Conservation (phyloP, 2,888 invertebrate genomes). For the Parelbella ahira region DNA sequence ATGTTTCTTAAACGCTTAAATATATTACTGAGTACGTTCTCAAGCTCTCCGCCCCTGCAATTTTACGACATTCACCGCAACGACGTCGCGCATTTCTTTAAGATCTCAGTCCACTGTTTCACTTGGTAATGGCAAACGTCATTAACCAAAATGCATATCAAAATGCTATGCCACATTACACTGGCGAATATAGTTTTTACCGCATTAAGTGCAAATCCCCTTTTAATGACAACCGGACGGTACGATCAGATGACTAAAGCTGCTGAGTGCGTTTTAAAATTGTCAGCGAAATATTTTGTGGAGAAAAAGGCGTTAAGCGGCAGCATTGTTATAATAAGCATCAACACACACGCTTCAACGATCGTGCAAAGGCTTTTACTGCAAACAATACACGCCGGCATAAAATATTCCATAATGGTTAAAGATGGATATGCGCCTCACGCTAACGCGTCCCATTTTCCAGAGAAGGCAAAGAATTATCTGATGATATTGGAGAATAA, state of each 20-base stretch:
- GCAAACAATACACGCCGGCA: conserved; percentile 66
- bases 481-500: conserved; percentile 75
- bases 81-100: conserved; percentile 13
- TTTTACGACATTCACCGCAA: conserved; percentile 19
- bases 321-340: conserved; percentile 73
- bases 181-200: conserved; percentile 35
- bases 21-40: conserved; percentile 7
- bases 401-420: conserved; percentile 74
- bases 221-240: conserved; percentile 59
- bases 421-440: conserved; percentile 73
- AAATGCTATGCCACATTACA: conserved; percentile 14
- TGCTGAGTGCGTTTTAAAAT: conserved; percentile 74
- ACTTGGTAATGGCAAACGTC: conserved; percentile 17
- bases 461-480: conserved; percentile 78
- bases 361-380: conserved; percentile 59
- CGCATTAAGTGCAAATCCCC: conserved; percentile 49
- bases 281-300: conserved; percentile 75
- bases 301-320: conserved; percentile 74
- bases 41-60: conserved; percentile 18
- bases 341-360: conserved; percentile 64
- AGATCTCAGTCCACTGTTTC: conserved; percentile 19
- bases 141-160: conserved; percentile 25
- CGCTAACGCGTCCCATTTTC: conserved; percentile 75
- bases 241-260: conserved; percentile 61
- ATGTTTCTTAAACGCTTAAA: conserved; percentile 8